Evolutionary conservation across 2,797 vertebrate species (phyloP).

Genomic region (Coccyzus lansbergi): DNA sequence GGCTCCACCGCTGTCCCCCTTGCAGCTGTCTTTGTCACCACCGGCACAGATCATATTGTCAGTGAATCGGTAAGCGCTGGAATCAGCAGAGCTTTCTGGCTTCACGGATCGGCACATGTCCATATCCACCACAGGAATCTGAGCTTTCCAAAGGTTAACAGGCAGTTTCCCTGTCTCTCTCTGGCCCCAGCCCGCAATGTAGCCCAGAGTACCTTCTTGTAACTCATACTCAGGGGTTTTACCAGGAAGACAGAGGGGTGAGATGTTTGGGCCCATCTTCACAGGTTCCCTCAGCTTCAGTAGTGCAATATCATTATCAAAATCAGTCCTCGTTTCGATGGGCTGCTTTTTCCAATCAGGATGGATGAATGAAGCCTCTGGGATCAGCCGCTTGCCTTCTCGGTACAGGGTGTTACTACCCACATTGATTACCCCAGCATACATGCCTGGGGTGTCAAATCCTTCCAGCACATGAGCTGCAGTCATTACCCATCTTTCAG

Average conservation of each 20-base stretch:
- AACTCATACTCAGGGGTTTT: conserved; percentile 16
- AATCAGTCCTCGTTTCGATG: conserved; percentile 15
- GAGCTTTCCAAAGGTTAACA: conserved; percentile 54
- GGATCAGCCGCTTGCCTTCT: conserved; percentile 56
- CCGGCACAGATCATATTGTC: conserved; percentile 95
- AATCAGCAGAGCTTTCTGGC: neutral
- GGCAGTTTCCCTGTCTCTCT: neutral
- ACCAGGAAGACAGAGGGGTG: conserved; percentile 87
- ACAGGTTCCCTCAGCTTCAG: conserved; percentile 81
- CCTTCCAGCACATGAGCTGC: conserved; percentile 87
- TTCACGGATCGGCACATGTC: conserved; percentile 55
- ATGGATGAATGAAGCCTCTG: conserved; percentile 83
- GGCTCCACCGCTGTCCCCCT: conserved; percentile 87
- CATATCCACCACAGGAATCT: conserved; percentile 69
- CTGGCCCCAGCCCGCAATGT: conserved; percentile 86
- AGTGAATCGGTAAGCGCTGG: conserved; percentile 67
- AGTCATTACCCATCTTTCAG: conserved; percentile 90
- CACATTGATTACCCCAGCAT: conserved; percentile 50
- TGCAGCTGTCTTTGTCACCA: conserved; percentile 83
- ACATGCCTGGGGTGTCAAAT: conserved; percentile 25
- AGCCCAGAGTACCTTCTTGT: conserved; percentile 62
- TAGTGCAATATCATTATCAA: conserved; percentile 89
- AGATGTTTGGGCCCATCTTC: conserved; percentile 78
- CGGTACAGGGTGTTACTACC: fast-evolving
- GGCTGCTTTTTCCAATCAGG: conserved; percentile 64